A percentile compares a stretch with the other conserved stretches of the same genome.
Conservation (phyloP, 2,888 invertebrate genomes). For the Polia nebulosa region DNA sequence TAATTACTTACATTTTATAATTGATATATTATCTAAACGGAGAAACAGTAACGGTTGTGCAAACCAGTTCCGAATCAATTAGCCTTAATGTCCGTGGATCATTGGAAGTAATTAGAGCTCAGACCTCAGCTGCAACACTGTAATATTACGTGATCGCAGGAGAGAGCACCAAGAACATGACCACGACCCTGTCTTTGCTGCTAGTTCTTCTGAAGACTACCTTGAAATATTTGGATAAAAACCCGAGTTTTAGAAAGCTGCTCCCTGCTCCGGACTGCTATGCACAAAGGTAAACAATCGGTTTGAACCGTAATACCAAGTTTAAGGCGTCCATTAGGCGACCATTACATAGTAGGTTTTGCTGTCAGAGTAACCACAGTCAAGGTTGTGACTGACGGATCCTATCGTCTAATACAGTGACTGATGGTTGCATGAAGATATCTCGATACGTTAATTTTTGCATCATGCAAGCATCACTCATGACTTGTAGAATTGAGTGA, state of each 20-base stretch:
- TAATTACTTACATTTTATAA: neutral
- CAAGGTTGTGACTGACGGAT: too few species aligned
- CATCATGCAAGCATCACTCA: too few species aligned
- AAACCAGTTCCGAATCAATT: constrained; percentile 42
- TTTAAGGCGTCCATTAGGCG: too few species aligned
- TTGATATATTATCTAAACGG: constrained; percentile 1
- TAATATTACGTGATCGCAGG: constrained; percentile 71
- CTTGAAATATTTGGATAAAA: constrained; percentile 68
- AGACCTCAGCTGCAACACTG: constrained; percentile 5
- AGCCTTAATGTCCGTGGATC: constrained; percentile 22
- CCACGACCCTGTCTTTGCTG: constrained; percentile 76
- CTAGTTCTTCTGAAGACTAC: constrained; percentile 78
- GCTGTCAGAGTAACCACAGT: too few species aligned
- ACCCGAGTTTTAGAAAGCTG: constrained; percentile 64
- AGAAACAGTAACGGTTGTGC: constrained; percentile 8
- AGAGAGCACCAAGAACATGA: constrained; percentile 77
- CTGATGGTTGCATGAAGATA: too few species aligned
- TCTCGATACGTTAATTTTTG: too few species aligned
- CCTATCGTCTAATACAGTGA: too few species aligned
- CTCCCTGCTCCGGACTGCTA: constrained; percentile 81
- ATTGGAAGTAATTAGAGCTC: constrained; percentile 35
- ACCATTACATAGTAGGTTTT: too few species aligned
- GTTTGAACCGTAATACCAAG: neutral
- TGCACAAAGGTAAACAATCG: constrained; percentile 74
- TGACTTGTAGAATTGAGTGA: too few species aligned